Evolutionary conservation across 1,140 invertebrate species (phyloP), one percentile per base, ranked within the genome.

Genomic region (Panagrolaimus sp.): DNA sequence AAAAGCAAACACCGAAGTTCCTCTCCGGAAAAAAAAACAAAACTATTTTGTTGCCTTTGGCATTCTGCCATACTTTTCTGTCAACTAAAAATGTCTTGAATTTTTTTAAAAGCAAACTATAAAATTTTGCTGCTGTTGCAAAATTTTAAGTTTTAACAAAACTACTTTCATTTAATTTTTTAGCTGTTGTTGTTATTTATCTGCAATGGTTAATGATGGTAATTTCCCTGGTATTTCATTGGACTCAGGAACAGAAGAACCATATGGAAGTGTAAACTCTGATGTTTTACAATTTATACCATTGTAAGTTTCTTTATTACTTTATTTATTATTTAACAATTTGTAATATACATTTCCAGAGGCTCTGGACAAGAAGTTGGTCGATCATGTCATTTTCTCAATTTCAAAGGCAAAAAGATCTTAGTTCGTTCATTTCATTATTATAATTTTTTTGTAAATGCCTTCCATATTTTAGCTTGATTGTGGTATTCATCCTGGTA

Each of bases 351-450:
- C 21, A 46, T 87, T 38, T 88, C 71, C 82, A 91, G 90, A 21
- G 96, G 96, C 48, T 94, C 96, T 74, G 96, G 96, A 3, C 96
- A 99, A 86, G 96, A 99, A 89, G 96, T 99, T 24, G 96, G 96
- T 24, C 85, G 96, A 85, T 98, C 95, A 78, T 99, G 96, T 86
- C 95, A 97, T 65, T 91, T 97, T 88, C 81, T 99, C 62, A 93
- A 97, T 85, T 99, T 97, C 84, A 99, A 99, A 87, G 95, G 94
- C 14, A 98, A 98, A 85, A 96, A 94, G 85, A 96, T 98, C 48
- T 92, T 97, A 92, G 90, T 91, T 86, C 84, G 77, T 79, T 67
- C 66, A 63, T 47, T 73, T 47, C 10, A 66, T 68, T 66, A 17
- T 66, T 12, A 15, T 45, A 1, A 24, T 73, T n/a, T 65, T n/a